phyloP scores from a whole-genome alignment of 1,140 invertebrate genomes.

The Drosophila kanapiae region DNA sequence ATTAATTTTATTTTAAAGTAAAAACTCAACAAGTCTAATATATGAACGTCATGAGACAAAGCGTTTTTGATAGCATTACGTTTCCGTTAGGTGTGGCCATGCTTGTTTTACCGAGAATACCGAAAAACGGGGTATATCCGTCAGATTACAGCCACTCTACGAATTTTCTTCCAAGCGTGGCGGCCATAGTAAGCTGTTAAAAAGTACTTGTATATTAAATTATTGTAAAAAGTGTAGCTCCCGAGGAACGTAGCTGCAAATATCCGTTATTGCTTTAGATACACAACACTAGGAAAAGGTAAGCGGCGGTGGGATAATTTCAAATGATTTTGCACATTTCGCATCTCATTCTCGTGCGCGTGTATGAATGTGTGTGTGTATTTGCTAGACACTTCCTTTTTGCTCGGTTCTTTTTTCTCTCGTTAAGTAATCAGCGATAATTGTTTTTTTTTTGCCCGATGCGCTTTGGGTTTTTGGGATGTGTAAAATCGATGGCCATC shows the following conservation, averaged over 20 bases:
- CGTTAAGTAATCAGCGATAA: constrained; percentile 73
- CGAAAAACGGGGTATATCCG: neutral
- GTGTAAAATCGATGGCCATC: constrained; percentile 70
- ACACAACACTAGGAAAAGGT: constrained; percentile 60
- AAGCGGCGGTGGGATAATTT: constrained; percentile 17
- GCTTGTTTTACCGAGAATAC: neutral
- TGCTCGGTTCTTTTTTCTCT: constrained; percentile 35
- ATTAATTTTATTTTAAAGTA: too few relatives aligned
- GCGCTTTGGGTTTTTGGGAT: constrained; percentile 1
- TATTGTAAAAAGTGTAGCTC: constrained; percentile 58
- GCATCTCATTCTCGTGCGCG: constrained; percentile 10
- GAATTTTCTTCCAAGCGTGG: constrained; percentile 52
- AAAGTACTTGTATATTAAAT: constrained; percentile 61
- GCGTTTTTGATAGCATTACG: too few relatives aligned
- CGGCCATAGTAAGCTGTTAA: constrained; percentile 58
- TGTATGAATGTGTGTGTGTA: constrained; percentile 49
- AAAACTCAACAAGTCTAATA: too few relatives aligned
- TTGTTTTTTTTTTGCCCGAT: constrained; percentile 32
- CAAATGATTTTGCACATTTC: constrained; percentile 38
- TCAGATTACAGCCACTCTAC: neutral
- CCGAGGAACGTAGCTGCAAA: constrained; percentile 33
- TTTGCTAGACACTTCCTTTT: constrained; percentile 50
- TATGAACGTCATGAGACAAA: too few relatives aligned
- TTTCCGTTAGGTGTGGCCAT: neutral
- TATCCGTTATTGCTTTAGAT: constrained; percentile 29